These are phyloP conservation scores for Scarus forsteni DNA, from an alignment of 2,797 vertebrate genomes.

Conservation along the genomic window DNA sequence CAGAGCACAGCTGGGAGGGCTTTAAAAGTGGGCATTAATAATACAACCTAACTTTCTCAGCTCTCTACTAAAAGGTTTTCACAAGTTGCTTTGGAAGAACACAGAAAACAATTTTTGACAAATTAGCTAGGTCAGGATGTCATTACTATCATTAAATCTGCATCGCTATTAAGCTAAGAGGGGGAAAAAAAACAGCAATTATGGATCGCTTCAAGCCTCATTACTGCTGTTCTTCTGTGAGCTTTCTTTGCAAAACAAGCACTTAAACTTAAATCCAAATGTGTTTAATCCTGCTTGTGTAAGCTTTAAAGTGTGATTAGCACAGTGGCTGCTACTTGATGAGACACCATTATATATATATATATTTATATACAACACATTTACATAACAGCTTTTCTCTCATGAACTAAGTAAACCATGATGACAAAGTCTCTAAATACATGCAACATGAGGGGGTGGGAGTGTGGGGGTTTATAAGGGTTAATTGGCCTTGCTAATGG, in stretches of 20 bases:
- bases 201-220: conserved; percentile 38
- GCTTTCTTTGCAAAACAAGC: conserved; percentile 35
- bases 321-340: conserved; percentile 26
- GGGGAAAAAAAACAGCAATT: conserved; percentile 27
- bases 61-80: conserved; percentile 67
- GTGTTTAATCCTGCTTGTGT: conserved; percentile 28
- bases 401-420: conserved; percentile 10
- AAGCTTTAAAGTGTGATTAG: conserved; percentile 42
- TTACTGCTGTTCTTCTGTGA: conserved; percentile 24
- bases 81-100: conserved; percentile 80
- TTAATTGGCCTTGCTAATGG: conserved; percentile 61
- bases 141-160: conserved; percentile 12
- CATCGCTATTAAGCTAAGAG: too few species aligned
- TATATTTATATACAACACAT: conserved; percentile 41
- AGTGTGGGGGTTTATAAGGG: conserved; percentile 54
- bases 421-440: conserved; percentile 29
- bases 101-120: conserved; percentile 73
- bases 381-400: conserved; percentile 29
- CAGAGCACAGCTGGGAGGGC: conserved; percentile 75
- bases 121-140: conserved; percentile 74
- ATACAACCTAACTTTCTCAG: conserved; percentile 58
- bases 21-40: conserved; percentile 77
- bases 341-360: conserved; percentile 33
- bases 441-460: conserved; percentile 51
- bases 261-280: conserved; percentile 4